A percentile compares a stretch with the other conserved stretches of the same genome.
Conservation (phyloP, 2,797 vertebrate genomes). For the Esox masquinongy region DNA sequence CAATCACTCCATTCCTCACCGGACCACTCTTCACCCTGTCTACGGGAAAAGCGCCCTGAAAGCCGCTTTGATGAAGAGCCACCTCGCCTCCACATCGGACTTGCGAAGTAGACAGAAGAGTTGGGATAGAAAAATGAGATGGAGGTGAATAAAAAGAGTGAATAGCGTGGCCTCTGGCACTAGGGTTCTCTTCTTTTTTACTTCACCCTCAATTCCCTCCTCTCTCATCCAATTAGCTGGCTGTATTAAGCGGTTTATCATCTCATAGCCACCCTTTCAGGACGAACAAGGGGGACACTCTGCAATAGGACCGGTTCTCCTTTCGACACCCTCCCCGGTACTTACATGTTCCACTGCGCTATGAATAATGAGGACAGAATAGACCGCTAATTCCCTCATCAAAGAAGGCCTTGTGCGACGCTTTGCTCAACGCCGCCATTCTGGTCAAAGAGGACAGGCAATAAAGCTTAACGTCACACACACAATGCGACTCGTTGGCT, state of each 20-base stretch:
- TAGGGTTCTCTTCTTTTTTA: conserved; percentile 90
- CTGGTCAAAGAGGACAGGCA: conserved; percentile 99
- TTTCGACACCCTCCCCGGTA: conserved; percentile 98
- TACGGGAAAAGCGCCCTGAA: conserved; percentile 70
- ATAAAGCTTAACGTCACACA: conserved; percentile 99
- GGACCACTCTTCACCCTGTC: conserved; percentile 70
- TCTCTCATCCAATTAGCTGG: conserved; percentile 99
- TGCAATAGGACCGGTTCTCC: conserved; percentile 99
- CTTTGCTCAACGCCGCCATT: conserved; percentile 95
- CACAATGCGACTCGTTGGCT: conserved; percentile 94
- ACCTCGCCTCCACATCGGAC: conserved; percentile 69
- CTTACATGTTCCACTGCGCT: conserved; percentile 97
- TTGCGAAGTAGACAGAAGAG: background rate
- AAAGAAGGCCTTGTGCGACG: conserved; percentile 99
- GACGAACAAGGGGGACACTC: conserved; percentile 99
- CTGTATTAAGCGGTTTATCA: conserved; percentile 99
- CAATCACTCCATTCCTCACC: conserved; percentile 71
- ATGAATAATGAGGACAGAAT: conserved; percentile 99
- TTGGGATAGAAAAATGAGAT: conserved; percentile 78
- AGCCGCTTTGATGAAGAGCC: conserved; percentile 91
- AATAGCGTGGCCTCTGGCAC: conserved; percentile 90
- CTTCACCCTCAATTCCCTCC: conserved; percentile 95
- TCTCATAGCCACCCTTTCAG: conserved; percentile 99
- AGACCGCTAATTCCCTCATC: conserved; percentile 99
- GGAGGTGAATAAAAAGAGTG: conserved; percentile 84